Base-by-base conservation (phyloP, 2,888 invertebrate genomes). In the Philhelius pedissequus region DNA sequence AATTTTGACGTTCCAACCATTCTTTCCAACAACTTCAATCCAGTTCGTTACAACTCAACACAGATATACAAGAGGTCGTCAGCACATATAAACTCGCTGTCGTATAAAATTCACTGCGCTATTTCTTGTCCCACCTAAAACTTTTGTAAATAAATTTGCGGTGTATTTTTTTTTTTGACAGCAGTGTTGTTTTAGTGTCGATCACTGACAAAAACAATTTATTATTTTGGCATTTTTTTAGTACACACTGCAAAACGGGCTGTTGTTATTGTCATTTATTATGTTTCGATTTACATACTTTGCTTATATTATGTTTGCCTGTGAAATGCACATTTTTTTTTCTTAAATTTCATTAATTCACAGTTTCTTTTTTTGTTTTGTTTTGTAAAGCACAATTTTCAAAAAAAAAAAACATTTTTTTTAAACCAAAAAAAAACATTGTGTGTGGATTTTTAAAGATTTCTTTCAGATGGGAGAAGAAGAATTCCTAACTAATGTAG, bases 401-500 rank as follows among this genome's bases (percentile, higher is more conserved):
- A n/a, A n/a, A 22, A 3, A 25, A 35, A 20, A 58, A n/a, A n/a
- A 38, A 5, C 15, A 18, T 56, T 35, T 32, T 11, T 20, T 54
- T 32, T 13, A 32, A 54, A 18, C 6, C 9, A 54, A 64, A 45
- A 18, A 20, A 45, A 20, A 48, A 48, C 45, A 30, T 64, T 64
- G 22, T 64, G 30, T 64, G 64, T 64, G 45, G 48, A 48, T 64
- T 64, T 48, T 64, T 30, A 64, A 32, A 64, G 64, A 18, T 64
- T 64, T 43, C 22, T 64, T 64, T 64, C 64, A 64, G 64, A 64
- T 64, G 0, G 64, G 35, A 64, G 48, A 32, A 48, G 64, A 62
- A 30, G 45, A 48, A 64, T 64, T 64, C 64, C 45, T 64, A 64
- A 48, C 64, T n/a, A 64, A 64, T 64, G 64, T 64, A 18, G 62